Percentiles rank a stretch among this genome's conserved stretches.
These are phyloP conservation scores for Drosophila maculinotata DNA, from an alignment of 2,888 invertebrate species.

Conservation along the genomic window DNA sequence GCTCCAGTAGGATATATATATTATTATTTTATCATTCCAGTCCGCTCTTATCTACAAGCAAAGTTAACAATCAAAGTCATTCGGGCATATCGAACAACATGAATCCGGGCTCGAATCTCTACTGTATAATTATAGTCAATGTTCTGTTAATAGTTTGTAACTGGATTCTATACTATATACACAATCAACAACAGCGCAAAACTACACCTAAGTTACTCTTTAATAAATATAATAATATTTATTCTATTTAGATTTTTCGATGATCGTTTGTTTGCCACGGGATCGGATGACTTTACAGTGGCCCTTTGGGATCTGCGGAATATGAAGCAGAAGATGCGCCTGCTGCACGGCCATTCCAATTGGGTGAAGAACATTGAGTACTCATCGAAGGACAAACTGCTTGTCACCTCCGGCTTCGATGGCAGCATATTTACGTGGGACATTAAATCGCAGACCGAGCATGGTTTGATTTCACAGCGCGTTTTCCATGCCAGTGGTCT, in stretches of 20 bases:
- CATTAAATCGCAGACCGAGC: slow-evolving; percentile 93
- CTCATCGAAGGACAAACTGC: slow-evolving; percentile 91
- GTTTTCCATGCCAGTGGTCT: slow-evolving; percentile 93
- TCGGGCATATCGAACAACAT: no score
- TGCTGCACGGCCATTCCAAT: slow-evolving; percentile 94
- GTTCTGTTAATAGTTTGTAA: no score
- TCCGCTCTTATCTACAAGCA: no score
- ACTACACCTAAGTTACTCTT: no score
- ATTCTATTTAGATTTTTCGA: slow-evolving; percentile 90
- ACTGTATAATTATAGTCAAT: no score
- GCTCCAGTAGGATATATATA: no score
- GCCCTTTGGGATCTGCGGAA: slow-evolving; percentile 97
- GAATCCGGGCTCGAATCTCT: no score
- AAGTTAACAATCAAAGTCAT: no score
- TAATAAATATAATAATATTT: no score
- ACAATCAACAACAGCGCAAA: no score
- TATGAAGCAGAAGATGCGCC: slow-evolving; percentile 90
- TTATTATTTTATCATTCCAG: no score
- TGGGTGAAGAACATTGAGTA: slow-evolving; percentile 99
- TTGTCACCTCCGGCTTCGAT: slow-evolving; percentile 96
- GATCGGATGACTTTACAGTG: slow-evolving; percentile 97
- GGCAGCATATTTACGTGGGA: slow-evolving; percentile 98
- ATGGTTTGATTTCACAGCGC: slow-evolving; percentile 91
- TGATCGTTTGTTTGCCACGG: slow-evolving; percentile 94
- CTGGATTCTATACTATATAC: no score